Evolutionary conservation across 2,888 invertebrate species (phyloP), one percentile per base, ranked within the genome.

Genomic region (Xylota segnis): DNA sequence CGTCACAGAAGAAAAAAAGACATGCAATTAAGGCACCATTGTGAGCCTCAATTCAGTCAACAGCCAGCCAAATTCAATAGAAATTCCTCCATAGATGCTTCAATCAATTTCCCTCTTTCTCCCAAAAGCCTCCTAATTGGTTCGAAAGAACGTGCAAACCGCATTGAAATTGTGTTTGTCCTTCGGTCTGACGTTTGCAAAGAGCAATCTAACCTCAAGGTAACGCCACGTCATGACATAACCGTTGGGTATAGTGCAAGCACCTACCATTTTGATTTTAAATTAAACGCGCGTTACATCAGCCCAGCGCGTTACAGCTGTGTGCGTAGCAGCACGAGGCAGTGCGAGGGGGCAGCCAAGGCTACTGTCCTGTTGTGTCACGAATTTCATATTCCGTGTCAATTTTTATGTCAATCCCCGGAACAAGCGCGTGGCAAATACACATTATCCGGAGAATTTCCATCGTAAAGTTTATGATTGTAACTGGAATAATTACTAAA

Each of bases 1-100:
- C 23, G 34, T 23, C 56, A 34, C 23, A 65, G 23, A 23, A 23
- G 23, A 23, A 23, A 23, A 23, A 65, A 23, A 23, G 34, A 56
- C 34, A 75, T 75, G 75, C 65, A 56, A 65, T 75, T 56, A 75
- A 45, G 45, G 45, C 34, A 16, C 56, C 45, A 65, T 56, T 75
- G 65, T 65, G 65, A 56, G 45, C 45, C 37, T 14, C 40, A 52
- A 34, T 16, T 54, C 32, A 56, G 14, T 54, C 32, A 56, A 12
- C 32, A 56, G 43, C 45, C 56, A 56, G 63, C 34, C 23, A 75
- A 65, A 65, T 75, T 63, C 61, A 54, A 74, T 74, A 54, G 52
- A 27, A 58, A 63, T 54, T 54, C 32, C 12, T 74, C 29, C 40
- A 54, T 63, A 61, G 74, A 75, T 75, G 37, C 34, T 34, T 56